Base-by-base conservation (phyloP, 2,888 invertebrate genomes). In the Cabera pusaria region DNA sequence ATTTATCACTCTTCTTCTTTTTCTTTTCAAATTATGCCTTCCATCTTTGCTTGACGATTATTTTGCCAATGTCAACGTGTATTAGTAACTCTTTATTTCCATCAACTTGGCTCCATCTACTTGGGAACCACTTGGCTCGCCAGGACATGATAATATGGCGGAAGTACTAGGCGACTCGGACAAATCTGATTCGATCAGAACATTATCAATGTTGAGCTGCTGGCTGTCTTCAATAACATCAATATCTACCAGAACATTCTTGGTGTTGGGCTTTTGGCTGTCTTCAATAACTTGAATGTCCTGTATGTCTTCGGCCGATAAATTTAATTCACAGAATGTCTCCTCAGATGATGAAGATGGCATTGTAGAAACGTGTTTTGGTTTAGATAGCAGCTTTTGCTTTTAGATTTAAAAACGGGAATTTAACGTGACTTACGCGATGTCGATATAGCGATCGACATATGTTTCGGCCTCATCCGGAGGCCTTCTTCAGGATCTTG, bases 291-390 rank as follows among this genome's bases (percentile, higher is more conserved):
- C 32, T 16, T 44, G 23, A 35, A 44, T 40, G 20, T 42, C 46
- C 34, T 46, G 14, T 29, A 39, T 42, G 42, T 46, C 46, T 46
- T 46, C 49, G 46, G 46, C 50, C 32, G 50, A 39, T 39, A 50
- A 50, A 50, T 50, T 50, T 36, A 36, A 36, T 36, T 36, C 50
- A 47, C 28, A 47, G 17, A 44, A 49, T 44, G 11, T 49, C 20
- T 33, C 41, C 44, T 49, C 33, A 38, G 46, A 46, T 46, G 49
- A 49, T 49, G 49, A 38, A 27, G 43, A 49, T 45, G 40, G 18
- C 40, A 43, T 47, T 47, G 43, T 47, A 29, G 26, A 35, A 26
- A 37, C 29, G 41, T 34, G 27, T 29, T 44, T 33, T 28, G 49
- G 45, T 49, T 46, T 44, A 16, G 44, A 32, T 37, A 46, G 44